phyloP scores from a whole-genome alignment of 2,888 invertebrate genomes.

The Pyrochroa serraticornis region DNA sequence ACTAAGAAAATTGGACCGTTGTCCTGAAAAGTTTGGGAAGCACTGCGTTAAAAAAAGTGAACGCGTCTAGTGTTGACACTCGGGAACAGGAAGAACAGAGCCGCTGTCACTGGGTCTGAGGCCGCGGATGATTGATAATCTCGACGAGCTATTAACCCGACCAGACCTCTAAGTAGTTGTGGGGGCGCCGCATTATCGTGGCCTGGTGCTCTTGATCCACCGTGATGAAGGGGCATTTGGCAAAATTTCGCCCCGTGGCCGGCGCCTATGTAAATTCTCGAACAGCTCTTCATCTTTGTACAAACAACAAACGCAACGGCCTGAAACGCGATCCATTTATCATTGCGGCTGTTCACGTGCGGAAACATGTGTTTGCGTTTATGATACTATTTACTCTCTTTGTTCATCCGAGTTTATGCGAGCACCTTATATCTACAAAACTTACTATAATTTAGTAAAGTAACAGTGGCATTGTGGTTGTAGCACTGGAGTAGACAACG shows the following conservation, averaged over 20 bases:
- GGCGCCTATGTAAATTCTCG: constrained; percentile 22
- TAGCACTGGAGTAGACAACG: too few species aligned
- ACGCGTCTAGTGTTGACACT: constrained; percentile 15
- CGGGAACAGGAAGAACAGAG: constrained; percentile 19
- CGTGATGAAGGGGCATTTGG: constrained; percentile 12
- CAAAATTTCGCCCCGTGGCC: background rate
- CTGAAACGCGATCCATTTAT: too few species aligned
- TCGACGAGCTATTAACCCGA: constrained; percentile 38
- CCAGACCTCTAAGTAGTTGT: constrained; percentile 33
- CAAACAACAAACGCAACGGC: too few species aligned
- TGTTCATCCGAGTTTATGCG: too few species aligned
- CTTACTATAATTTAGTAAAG: too few species aligned
- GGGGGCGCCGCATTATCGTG: constrained; percentile 35
- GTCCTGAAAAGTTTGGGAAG: too few species aligned
- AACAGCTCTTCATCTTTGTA: too few species aligned
- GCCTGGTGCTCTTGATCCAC: constrained; percentile 22
- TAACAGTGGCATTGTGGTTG: too few species aligned
- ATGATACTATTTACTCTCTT: too few species aligned
- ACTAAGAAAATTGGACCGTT: background rate
- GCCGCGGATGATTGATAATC: constrained; percentile 40
- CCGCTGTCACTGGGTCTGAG: constrained; percentile 17
- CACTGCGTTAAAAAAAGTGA: background rate
- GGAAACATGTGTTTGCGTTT: too few species aligned
- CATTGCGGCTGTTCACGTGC: too few species aligned
- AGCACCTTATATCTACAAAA: too few species aligned